Evolutionary conservation across 2,888 invertebrate species (phyloP).

Genomic region (Bombylius discolor): DNA sequence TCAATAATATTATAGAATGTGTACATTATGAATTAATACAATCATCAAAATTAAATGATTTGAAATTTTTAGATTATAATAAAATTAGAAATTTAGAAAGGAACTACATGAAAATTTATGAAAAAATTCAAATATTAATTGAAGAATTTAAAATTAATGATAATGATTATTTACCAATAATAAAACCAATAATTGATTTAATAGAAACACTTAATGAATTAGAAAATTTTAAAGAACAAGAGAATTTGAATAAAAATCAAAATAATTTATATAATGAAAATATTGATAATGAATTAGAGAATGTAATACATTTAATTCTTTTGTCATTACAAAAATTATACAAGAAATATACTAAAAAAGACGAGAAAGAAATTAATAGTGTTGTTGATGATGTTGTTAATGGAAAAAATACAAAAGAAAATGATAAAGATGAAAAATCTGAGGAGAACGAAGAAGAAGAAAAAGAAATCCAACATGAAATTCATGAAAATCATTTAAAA

Average conservation of each 20-base stretch:
- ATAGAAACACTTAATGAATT: slow-evolving; percentile 11
- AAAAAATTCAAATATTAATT: slow-evolving; percentile 2
- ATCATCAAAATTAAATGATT: slow-evolving; percentile 19
- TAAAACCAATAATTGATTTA: slow-evolving; percentile 23
- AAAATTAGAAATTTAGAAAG: slow-evolving; percentile 13
- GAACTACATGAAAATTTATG: slow-evolving; percentile 1
- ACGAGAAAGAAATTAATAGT: neutral
- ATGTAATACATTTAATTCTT: slow-evolving; percentile 40
- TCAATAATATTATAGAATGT: no score
- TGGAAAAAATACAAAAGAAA: slow-evolving; percentile 11
- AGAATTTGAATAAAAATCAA: neutral
- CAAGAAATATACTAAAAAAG: slow-evolving; percentile 35
- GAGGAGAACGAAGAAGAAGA: slow-evolving; percentile 21
- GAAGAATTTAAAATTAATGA: neutral
- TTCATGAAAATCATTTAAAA: slow-evolving; percentile 52
- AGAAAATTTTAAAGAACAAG: neutral
- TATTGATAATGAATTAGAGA: slow-evolving; percentile 34
- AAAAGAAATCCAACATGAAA: slow-evolving; percentile 29
- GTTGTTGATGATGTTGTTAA: no score
- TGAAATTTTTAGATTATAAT: slow-evolving; percentile 25
- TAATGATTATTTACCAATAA: slow-evolving; percentile 22
- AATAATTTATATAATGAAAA: slow-evolving; percentile 13
- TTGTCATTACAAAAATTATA: slow-evolving; percentile 46
- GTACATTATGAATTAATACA: slow-evolving; percentile 4
- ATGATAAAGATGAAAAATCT: slow-evolving; percentile 14